Base-by-base conservation (phyloP, 35 echinoderm and acorn worm species). In the Lytechinus pictus region DNA sequence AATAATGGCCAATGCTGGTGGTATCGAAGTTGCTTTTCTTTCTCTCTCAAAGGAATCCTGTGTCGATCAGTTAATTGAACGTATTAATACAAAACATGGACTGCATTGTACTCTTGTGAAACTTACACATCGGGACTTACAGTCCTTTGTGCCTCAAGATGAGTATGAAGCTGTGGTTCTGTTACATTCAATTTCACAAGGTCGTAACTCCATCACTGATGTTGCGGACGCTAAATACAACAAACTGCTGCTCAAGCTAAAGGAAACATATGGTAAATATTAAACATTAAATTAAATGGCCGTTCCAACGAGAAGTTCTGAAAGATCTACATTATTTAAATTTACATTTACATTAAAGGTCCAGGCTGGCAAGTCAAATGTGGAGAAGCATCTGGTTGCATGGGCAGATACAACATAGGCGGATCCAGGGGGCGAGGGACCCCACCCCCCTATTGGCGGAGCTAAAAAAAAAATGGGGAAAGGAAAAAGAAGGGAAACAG, bases 151-250 rank as follows among this genome's bases (percentile, higher is more conserved):
- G 9, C 88, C 29, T 5, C 88, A 10, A 52, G 88, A 33, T 5
- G 27, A 19, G 4, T 93, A 53, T 10, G 92, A 93, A 11, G 92
- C 92, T 10, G 92, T 93, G 9, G 27, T 93, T 57, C 27, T 93
- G 27, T 54, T 93, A 19, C 92, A 93, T 54, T 93, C 92, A 54
- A 93, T 93, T 93, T 16, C 52, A 28, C 53, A 93, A 54, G 92
- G 92, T 55, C 92, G 92, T 33, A 55, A 55, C 54, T 93, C 53
- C 92, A 93, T 93, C 27, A 93, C 92, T 55, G 92, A 93, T 24
- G 92, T 93, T 4, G 92, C 53, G 5, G 92, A 93, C 92, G 92
- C 92, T 1, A 93, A 57, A n/a, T 93, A 93, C 55, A 93, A 1
- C 5, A 93, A 54, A 24, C 92, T 93, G 9, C 11, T 93, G 11